Conservation (phyloP, 2,888 invertebrate genomes). For the Amphiduros pacificus region DNA sequence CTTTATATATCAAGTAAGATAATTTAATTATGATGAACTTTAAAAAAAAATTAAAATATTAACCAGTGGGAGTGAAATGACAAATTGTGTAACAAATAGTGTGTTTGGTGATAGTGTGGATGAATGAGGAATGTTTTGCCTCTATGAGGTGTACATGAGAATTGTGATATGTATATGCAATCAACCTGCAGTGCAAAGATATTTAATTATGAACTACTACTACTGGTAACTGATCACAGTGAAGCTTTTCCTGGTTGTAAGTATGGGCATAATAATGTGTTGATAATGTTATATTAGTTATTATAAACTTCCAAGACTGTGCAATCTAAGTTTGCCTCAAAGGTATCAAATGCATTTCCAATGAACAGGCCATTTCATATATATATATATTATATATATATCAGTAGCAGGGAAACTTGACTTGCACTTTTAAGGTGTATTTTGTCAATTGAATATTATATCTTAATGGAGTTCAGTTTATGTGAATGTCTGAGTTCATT, state of each 20-base stretch:
- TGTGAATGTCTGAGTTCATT: constrained; percentile 1
- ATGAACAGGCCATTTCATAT: not conserved
- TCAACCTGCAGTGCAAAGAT: constrained; percentile 2
- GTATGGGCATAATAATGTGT: constrained; percentile 4
- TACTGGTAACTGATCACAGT: too few relatives aligned
- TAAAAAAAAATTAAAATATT: too few relatives aligned
- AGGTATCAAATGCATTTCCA: not conserved
- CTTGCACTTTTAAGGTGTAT: not conserved
- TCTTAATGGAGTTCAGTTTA: not conserved
- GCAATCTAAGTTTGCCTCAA: not conserved
- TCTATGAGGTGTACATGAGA: not conserved
- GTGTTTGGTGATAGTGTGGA: too few relatives aligned
- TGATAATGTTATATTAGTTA: constrained; percentile 1
- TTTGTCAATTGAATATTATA: not conserved
- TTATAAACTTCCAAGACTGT: not conserved
- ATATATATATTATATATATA: not conserved
- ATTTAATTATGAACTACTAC: too few relatives aligned
- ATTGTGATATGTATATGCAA: constrained; percentile 4
- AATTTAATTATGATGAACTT: too few relatives aligned
- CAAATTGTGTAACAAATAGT: too few relatives aligned
- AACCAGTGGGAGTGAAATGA: too few relatives aligned
- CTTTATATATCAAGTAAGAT: too few relatives aligned
- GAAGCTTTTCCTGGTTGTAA: constrained; percentile 3
- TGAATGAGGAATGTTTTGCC: too few relatives aligned
- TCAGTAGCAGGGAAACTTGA: constrained; percentile 1